Base-by-base conservation (phyloP, 1,140 invertebrate species). In the Meloidogyne floridensis region DNA sequence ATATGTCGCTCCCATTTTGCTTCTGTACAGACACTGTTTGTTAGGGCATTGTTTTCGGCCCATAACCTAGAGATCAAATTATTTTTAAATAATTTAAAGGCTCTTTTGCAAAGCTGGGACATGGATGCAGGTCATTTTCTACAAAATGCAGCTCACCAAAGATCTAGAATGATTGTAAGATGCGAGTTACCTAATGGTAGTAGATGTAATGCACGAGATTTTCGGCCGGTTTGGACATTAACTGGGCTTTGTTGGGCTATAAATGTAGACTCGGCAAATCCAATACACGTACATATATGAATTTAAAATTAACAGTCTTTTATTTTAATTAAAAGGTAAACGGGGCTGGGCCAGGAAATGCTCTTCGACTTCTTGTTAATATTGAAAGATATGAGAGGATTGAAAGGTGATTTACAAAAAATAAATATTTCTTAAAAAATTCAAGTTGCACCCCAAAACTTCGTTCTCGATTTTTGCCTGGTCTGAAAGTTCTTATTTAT, bases 211-310 rank as follows among this genome's bases (percentile, higher is more conserved):
- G 11, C 75, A 10, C 32, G 73, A 18, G 88, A 90, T 72, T 89
- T 89, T 59, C 82, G 85, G 20, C 83, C 89, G 18, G 82, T 89
- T 18, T 89, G 88, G 88, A 89, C 88, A 32, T 77, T 89, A 43
- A 89, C 89, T 43, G 88, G 88, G 6, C 81, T 89, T 7, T 89
- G 88, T 76, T 89, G 89, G 88, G 88, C 88, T 7, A 90, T 89
- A 5, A 89, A 89, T 81, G 87, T 87, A 7, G 89, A 89, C 80
- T 81, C 82, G 6, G 51, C 80, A 47, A 83, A 87, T 75, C 89
- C 88, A 15, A 80, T 88, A 42, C 47, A 84, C 81, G 88, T 79
- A 86, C 81, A 54, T 86, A 83, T 42, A 2, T 20, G 11, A 65
- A n/a, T 18, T 80, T 32, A 80, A 20, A 42, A 72, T 75, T 20